phyloP scores from a whole-genome alignment of 2,113 vertebrate species.

The Tragelaphus imberbis region DNA sequence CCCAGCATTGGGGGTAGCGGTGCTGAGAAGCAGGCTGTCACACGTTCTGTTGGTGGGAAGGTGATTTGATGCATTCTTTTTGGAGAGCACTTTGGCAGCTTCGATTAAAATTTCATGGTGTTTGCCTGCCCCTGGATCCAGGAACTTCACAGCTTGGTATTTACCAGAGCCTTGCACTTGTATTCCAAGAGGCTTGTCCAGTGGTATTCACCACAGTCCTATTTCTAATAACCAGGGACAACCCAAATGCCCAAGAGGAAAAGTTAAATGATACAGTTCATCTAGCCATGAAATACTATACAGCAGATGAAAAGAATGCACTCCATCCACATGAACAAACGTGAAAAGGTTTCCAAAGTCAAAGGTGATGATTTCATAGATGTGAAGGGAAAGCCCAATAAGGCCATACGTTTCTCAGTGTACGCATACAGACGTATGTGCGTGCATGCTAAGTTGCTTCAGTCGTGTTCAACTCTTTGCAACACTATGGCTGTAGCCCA shows the following conservation, averaged over 20 bases:
- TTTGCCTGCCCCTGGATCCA: fast-evolving
- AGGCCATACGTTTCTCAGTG: not conserved
- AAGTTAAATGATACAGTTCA: not conserved
- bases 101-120: not conserved
- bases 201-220: not conserved
- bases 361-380: not conserved
- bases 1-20: fast-evolving
- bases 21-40: not conserved
- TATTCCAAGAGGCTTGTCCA: not conserved
- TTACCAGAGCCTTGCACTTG: not conserved
- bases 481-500: not conserved
- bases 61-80: not conserved
- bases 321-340: not conserved
- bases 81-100: not conserved
- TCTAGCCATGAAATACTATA: not conserved
- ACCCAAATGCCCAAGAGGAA: not conserved
- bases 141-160: not conserved
- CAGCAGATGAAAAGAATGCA: not conserved
- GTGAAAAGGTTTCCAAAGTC: not conserved
- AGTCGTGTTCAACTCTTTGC: not conserved
- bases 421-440: not conserved
- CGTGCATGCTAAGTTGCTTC: not conserved
- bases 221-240: not conserved
- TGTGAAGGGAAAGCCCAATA: not conserved
- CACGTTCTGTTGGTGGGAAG: not conserved